Percentiles rank a stretch among this genome's conserved stretches.
phyloP scores from a whole-genome alignment of 2,113 vertebrate species.

The Malurus alboscapulatus region DNA sequence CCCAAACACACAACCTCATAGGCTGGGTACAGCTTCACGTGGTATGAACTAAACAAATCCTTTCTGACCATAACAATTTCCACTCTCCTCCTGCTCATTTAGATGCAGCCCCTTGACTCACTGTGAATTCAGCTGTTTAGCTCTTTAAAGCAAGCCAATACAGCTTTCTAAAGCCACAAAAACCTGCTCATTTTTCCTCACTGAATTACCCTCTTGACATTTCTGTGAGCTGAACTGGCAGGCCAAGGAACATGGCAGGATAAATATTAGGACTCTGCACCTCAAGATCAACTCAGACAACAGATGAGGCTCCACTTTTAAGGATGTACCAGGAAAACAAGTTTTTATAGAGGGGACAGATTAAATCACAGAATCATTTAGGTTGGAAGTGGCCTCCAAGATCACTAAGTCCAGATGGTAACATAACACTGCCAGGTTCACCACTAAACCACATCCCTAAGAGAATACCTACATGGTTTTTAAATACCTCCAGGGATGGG shows the following conservation, averaged over 20 bases:
- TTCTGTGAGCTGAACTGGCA: not conserved
- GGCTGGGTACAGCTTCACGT: not conserved
- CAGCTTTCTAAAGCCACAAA: not conserved
- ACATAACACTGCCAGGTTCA: not conserved
- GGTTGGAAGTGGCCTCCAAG: not conserved
- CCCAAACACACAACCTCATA: not conserved
- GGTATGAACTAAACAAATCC: not conserved
- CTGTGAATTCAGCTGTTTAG: not conserved
- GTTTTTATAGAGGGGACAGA: not conserved
- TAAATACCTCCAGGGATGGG: not conserved
- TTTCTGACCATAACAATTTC: not conserved
- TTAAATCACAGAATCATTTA: not conserved
- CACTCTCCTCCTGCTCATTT: not conserved
- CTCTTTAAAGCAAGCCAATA: not conserved
- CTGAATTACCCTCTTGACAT: not conserved
- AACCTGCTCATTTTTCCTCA: not conserved
- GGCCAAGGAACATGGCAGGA: not conserved
- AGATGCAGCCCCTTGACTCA: not conserved
- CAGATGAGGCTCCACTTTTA: not conserved
- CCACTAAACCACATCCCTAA: not conserved
- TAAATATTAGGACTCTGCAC: not conserved
- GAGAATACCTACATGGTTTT: accelerated
- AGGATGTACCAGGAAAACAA: not conserved
- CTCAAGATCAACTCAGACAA: not conserved
- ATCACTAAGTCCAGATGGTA: not conserved